Evolutionary conservation across 2,888 invertebrate species (phyloP).

Genomic region (Acanthoscelides obtectus): DNA sequence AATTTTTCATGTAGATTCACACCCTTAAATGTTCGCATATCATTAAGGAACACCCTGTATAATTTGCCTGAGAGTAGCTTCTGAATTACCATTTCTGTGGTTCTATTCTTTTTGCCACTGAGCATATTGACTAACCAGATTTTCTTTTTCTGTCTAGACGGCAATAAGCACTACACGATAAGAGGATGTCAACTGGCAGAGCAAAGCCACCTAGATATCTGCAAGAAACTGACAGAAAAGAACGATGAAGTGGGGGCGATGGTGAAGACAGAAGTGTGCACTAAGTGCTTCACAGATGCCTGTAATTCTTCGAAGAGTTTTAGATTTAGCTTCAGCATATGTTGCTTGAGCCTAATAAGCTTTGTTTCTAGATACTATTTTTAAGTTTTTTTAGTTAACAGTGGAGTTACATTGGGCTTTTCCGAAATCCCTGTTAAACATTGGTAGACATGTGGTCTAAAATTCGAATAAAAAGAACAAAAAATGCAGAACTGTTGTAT

Average conservation of each 20-base stretch:
- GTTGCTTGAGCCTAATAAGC: not conserved
- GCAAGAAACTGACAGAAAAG: slow-evolving; percentile 35
- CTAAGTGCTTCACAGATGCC: slow-evolving; percentile 51
- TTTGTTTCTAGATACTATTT: not conserved
- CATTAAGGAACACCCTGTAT: too few relatives aligned
- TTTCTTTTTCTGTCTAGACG: too few relatives aligned
- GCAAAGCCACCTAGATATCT: slow-evolving; percentile 38
- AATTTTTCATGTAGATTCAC: too few relatives aligned
- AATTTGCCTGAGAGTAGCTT: too few relatives aligned
- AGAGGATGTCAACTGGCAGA: slow-evolving; percentile 43
- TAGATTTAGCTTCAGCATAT: not conserved
- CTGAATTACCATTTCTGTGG: too few relatives aligned
- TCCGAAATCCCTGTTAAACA: too few relatives aligned
- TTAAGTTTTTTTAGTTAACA: not conserved
- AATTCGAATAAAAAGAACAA: too few relatives aligned
- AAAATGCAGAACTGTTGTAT: too few relatives aligned
- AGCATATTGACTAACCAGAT: too few relatives aligned
- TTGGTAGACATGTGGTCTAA: too few relatives aligned
- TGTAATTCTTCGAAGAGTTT: slow-evolving; percentile 48
- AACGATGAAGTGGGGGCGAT: slow-evolving; percentile 20
- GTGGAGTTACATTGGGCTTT: not conserved
- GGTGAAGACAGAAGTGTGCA: slow-evolving; percentile 34
- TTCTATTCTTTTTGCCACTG: too few relatives aligned
- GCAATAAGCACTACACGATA: slow-evolving; percentile 34
- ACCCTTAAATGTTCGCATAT: too few relatives aligned